Percentiles rank a stretch among this genome's conserved stretches.
Conservation (phyloP, 2,797 vertebrate species). For the Pempheris klunzingeri region DNA sequence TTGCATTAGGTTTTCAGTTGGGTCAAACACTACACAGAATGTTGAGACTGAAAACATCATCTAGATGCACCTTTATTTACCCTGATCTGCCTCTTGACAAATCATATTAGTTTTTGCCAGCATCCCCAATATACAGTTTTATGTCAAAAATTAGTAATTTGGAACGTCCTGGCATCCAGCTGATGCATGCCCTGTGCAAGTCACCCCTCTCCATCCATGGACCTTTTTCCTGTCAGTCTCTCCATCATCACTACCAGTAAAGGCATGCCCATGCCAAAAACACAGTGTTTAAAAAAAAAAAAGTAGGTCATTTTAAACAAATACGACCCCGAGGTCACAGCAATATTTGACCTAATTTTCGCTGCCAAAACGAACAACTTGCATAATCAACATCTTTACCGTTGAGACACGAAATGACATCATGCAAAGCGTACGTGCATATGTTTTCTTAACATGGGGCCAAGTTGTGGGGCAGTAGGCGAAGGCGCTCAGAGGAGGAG, state of each 20-base stretch:
- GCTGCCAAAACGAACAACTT: constrained; percentile 40
- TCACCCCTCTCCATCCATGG: not conserved
- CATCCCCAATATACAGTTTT: not conserved
- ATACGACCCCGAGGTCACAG: constrained; percentile 22
- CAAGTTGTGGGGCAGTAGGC: constrained; percentile 40
- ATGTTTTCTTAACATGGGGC: constrained; percentile 72
- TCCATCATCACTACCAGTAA: not conserved
- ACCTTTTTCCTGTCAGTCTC: not conserved
- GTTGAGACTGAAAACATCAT: not conserved
- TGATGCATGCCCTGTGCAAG: not conserved
- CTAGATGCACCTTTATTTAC: not conserved
- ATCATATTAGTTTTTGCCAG: not conserved
- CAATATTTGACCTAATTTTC: constrained; percentile 54
- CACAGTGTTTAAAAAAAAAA: not conserved
- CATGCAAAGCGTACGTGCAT: constrained; percentile 57
- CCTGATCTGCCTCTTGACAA: not conserved
- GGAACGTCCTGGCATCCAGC: not conserved
- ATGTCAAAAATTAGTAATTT: not conserved
- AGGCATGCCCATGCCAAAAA: not conserved
- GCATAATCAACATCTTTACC: constrained; percentile 44
- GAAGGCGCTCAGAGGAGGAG: constrained; percentile 32
- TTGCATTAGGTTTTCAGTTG: not conserved
- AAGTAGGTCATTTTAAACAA: constrained; percentile 35
- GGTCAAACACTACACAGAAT: constrained; percentile 2
- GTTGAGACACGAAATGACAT: constrained; percentile 70